Evolutionary conservation across 2,888 invertebrate species (phyloP), one percentile per base, ranked within the genome.

Genomic region (Coronaproctus castanopsis): DNA sequence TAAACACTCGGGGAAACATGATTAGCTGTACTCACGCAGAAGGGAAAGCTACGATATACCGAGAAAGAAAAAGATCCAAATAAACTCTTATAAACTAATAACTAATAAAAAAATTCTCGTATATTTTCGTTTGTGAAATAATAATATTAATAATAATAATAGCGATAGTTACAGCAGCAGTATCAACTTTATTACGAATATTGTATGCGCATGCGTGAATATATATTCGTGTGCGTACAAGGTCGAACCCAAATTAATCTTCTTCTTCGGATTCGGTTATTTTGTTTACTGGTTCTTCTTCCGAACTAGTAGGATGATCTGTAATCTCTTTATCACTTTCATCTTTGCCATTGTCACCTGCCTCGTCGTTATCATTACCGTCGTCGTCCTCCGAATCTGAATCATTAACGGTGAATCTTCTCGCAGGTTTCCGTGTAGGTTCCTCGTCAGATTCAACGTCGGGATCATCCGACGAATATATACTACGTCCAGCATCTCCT

Each of bases 381-480:
- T 57, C 51, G 21, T 50, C 57, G 18, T 3, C 57, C 23, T 57
- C 57, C 19, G 57, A 57, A 50, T n/a, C 57, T 8, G 57, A 57
- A n/a, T 50, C 57, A 22, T 50, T 49, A 21, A 48, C 50, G 1
- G 57, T 57, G 23, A 57, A 50, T 50, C 22, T 50, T 1, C 52
- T 36, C 14, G 22, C 24, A 36, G 55, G 49, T n/a, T 58, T 58
- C 18, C 55, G 55, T 49, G 55, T 55, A 5, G 59, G 23, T 52
- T 55, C 55, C 8, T 52, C 52, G 23, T 59, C 59, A n/a, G 55
- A 55, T 19, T 59, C 59, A 21, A 49, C 53, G 36, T 56, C 56
- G 14, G 5, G 8, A 22, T 59, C 59, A 50, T 59, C 59, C 19
- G 59, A 59, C n/a, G 59, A 55, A 21, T 59, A 59, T 18, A 59